Base-by-base conservation (phyloP, 2,888 invertebrate species). In the Petrolisthes cinctipes region DNA sequence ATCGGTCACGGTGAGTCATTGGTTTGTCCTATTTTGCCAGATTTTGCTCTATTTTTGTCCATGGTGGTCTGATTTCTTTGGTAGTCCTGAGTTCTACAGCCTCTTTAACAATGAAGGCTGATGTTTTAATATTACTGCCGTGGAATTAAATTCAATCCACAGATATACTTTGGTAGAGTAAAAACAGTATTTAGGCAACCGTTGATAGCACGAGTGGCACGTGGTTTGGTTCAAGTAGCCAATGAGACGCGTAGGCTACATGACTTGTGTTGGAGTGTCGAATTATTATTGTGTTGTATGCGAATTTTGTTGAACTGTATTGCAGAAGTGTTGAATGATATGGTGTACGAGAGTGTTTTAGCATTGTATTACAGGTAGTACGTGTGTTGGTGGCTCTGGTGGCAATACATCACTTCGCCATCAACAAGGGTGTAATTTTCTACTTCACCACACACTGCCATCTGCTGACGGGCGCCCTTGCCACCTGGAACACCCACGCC, bases 401-500 rank as follows among this genome's bases (percentile, higher is more conserved):
- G 20, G 78, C 86, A 9, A 79, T 86, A 5, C 86, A 86, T n/a
- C 86, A 86, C 20, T 86, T 86, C 57, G 80, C 83, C 57, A 80
- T 86, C 80, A 86, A 86, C 73, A 86, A 86, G 61, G 83, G 86
- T 5, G 71, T 56, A 5, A 54, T 86, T 5, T 86, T 86, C 80
- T 54, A 76, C 80, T 86, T 86, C 61, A 86, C 86, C 71, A 83
- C 83, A n/a, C 83, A 83, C 83, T 86, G 86, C 57, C 86, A 86
- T 53, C 83, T 86, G 54, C 83, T 86, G 51, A 75, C 56, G 20
- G 73, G 71, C 23, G 86, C 83, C 7, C 68, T 86, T 6, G 53
- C 57, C 53, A 71, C 71, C 37, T 86, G 86, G 86, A 86, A 86
- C 79, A 80, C 79, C 0, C 83, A 86, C 54, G 83, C 83, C 4